Evolutionary conservation across 2,797 vertebrate genomes (phyloP).

Genomic region (Macropus fuliginosus): DNA sequence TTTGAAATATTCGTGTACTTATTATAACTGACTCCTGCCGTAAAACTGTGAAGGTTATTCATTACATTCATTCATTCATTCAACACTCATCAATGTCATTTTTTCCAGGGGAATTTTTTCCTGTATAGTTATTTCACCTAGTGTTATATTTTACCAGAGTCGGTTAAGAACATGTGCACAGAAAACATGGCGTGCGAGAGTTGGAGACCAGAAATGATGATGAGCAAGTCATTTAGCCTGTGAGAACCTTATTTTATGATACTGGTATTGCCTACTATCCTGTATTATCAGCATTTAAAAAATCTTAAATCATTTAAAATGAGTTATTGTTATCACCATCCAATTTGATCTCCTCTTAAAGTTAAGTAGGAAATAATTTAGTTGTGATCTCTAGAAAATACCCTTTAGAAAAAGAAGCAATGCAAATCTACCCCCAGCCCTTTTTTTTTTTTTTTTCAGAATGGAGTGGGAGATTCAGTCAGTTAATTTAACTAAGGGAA

Average conservation of each 20-base stretch:
- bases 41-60: not conserved
- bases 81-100: not conserved
- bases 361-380: not conserved
- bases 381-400: not conserved
- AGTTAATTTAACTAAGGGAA: not conserved
- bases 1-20: not conserved
- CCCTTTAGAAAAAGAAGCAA: not conserved
- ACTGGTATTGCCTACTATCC: not conserved
- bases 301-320: not conserved
- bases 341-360: not conserved
- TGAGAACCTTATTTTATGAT: not conserved
- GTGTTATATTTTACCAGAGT: not conserved
- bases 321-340: not conserved
- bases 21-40: no score
- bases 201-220: not conserved
- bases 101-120: not conserved
- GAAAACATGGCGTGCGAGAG: not conserved
- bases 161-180: not conserved
- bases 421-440: not conserved
- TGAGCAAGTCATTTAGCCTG: not conserved
- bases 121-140: not conserved
- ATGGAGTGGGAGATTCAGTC: not conserved
- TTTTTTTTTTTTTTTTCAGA: not conserved
- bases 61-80: not conserved
- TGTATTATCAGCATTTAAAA: not conserved